phyloP scores from a whole-genome alignment of 2,113 vertebrate species.

The Ophiodon elongatus region DNA sequence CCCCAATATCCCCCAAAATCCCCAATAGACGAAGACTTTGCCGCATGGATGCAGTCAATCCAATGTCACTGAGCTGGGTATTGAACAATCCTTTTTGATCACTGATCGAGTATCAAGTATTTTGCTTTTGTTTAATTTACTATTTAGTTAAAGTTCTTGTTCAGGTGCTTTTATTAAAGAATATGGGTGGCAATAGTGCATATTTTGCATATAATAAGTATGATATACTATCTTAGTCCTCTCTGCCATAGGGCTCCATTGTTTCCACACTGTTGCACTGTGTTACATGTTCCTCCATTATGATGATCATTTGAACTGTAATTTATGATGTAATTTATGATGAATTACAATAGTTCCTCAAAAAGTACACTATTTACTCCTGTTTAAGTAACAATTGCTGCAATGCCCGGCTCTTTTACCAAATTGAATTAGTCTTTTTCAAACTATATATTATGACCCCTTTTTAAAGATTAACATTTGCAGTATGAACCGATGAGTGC shows the following conservation, averaged over 20 bases:
- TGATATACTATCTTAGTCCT: neutral
- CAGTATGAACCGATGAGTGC: neutral
- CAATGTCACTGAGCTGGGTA: slow-evolving; percentile 23
- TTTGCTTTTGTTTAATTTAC: neutral
- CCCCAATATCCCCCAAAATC: neutral
- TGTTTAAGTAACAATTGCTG: neutral
- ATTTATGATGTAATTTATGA: too few relatives aligned
- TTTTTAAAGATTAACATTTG: neutral
- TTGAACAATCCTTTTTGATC: neutral
- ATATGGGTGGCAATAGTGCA: neutral
- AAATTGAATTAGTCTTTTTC: neutral
- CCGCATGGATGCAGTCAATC: slow-evolving; percentile 73
- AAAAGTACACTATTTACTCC: neutral
- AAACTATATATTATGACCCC: neutral
- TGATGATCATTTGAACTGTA: neutral
- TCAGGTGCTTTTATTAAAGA: neutral
- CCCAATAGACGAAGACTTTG: slow-evolving; percentile 56
- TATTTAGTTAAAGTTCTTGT: too few relatives aligned
- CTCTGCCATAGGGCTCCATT: neutral
- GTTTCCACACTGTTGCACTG: too few relatives aligned
- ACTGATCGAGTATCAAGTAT: neutral
- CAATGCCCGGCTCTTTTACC: neutral
- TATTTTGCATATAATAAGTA: neutral
- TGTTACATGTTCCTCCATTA: neutral
- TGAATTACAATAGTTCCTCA: too few relatives aligned